phyloP scores from a whole-genome alignment of 2,888 invertebrate genomes.

The Eupithecia exiguata region DNA sequence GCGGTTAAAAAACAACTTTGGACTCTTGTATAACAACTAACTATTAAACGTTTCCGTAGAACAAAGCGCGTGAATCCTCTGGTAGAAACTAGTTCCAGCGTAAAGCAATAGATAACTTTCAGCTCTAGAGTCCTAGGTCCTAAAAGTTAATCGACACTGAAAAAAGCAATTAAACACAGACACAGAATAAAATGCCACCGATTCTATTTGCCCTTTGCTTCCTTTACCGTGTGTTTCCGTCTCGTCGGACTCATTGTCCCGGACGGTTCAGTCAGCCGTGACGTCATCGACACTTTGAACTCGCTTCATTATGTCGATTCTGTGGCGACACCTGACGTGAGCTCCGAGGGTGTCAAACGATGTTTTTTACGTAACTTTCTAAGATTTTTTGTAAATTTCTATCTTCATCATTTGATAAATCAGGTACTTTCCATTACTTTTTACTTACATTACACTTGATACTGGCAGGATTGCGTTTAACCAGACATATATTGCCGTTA shows the following conservation, averaged over 20 bases:
- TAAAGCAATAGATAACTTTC: neutral
- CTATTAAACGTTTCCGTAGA: no score
- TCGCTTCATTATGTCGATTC: conserved; percentile 66
- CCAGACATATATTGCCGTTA: no score
- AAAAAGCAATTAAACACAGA: conserved; percentile 28
- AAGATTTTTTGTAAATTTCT: neutral
- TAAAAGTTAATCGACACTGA: neutral
- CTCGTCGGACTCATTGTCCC: conserved; percentile 61
- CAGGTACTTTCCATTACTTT: no score
- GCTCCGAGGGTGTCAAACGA: conserved; percentile 21
- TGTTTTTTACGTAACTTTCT: conserved; percentile 24
- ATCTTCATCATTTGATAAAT: no score
- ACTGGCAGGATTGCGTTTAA: no score
- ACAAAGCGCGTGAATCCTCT: no score
- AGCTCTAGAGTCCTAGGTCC: neutral
- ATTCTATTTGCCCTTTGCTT: conserved; percentile 52
- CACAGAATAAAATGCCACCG: conserved; percentile 49
- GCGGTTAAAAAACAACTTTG: no score
- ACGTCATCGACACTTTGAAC: conserved; percentile 56
- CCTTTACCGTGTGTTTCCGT: conserved; percentile 58
- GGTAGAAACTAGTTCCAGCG: no score
- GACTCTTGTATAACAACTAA: no score
- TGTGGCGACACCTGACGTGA: conserved; percentile 51
- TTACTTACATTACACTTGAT: no score
- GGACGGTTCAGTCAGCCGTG: conserved; percentile 61